These are phyloP conservation scores for Ceramica pisi DNA, from an alignment of 2,888 invertebrate genomes.

Conservation along the genomic window DNA sequence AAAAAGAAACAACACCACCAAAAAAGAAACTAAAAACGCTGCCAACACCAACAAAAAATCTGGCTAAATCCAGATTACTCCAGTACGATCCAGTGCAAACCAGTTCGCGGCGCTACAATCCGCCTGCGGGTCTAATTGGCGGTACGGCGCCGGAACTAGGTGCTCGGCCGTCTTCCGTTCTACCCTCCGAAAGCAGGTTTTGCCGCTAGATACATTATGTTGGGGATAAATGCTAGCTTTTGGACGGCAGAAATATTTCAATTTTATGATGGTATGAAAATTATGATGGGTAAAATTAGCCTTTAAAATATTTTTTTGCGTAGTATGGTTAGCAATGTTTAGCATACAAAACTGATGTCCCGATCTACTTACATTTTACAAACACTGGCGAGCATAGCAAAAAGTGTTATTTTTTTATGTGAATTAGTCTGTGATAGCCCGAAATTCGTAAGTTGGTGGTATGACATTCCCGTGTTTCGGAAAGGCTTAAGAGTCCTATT, in stretches of 20 bases:
- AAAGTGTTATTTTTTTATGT: no score
- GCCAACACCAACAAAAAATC: slow-evolving; percentile 23
- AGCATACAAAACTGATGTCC: neutral
- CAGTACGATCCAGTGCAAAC: slow-evolving; percentile 28
- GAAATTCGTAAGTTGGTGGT: no score
- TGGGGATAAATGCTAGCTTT: slow-evolving; percentile 45
- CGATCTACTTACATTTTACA: no score
- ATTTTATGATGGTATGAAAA: slow-evolving; percentile 1
- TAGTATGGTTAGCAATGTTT: neutral
- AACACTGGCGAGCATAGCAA: no score
- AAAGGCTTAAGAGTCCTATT: no score
- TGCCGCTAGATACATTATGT: slow-evolving; percentile 49
- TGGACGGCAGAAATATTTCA: slow-evolving; percentile 25
- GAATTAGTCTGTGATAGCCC: no score
- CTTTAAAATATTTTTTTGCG: neutral
- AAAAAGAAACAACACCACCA: neutral
- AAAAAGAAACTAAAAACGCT: neutral
- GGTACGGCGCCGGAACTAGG: slow-evolving; percentile 61
- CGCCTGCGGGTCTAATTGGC: slow-evolving; percentile 62
- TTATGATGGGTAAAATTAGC: slow-evolving; percentile 1
- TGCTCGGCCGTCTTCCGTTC: slow-evolving; percentile 57
- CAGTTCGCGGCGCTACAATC: slow-evolving; percentile 47
- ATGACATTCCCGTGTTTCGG: no score
- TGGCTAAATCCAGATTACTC: slow-evolving; percentile 42
- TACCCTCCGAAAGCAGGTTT: slow-evolving; percentile 50